Conservation (phyloP, 2,113 vertebrate species). For the Scophthalmus maximus region DNA sequence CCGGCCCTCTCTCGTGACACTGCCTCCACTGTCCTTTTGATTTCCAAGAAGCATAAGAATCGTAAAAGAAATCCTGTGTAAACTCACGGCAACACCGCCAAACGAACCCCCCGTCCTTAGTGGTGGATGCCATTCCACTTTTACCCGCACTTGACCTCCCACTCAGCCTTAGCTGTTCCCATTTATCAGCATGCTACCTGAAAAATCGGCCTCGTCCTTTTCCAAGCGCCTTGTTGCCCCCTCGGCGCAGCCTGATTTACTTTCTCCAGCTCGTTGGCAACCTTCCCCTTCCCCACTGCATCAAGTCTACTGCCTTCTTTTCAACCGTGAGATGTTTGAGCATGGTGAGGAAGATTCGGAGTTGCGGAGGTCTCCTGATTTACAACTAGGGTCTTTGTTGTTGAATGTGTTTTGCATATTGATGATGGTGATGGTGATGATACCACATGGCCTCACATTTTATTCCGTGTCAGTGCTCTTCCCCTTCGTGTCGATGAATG, state of each 20-base stretch:
- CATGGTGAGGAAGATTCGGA: conserved; percentile 6
- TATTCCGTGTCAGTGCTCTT: conserved; percentile 56
- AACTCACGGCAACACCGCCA: too few species aligned
- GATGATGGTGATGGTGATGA: conserved; percentile 61
- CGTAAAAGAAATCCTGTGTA: too few species aligned
- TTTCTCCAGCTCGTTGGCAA: neutral
- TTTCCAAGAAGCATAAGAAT: conserved; percentile 44
- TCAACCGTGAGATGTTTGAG: conserved; percentile 1
- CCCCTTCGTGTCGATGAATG: conserved; percentile 57
- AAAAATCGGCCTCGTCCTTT: conserved; percentile 10
- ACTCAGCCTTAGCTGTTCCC: conserved; percentile 7
- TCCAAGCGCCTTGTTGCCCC: neutral
- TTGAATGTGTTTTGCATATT: conserved; percentile 43
- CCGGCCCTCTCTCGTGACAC: neutral
- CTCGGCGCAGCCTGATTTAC: neutral
- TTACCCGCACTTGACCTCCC: too few species aligned
- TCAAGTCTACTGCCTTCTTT: conserved; percentile 8
- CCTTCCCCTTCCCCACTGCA: neutral
- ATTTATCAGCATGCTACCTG: conserved; percentile 36
- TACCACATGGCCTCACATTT: conserved; percentile 76
- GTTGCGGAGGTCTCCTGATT: neutral
- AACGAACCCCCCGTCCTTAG: too few species aligned
- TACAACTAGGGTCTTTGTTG: conserved; percentile 2
- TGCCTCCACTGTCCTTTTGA: neutral
- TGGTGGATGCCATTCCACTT: too few species aligned